Conservation (phyloP, 2,888 invertebrate genomes). For the Melanostoma mellinum region DNA sequence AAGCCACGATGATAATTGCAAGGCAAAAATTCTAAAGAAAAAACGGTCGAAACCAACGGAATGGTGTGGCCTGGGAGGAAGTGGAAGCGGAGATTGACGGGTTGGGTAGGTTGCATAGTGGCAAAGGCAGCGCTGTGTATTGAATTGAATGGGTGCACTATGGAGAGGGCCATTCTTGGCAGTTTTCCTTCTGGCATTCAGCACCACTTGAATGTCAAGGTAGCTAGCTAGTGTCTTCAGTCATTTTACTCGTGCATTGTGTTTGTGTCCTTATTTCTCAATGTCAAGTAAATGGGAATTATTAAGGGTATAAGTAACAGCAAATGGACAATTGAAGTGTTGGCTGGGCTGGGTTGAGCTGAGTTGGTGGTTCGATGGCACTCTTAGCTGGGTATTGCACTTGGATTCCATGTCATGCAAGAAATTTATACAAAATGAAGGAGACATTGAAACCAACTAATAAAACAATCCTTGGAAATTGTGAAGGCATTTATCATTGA, state of each 20-base stretch:
- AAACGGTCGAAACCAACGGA: not conserved
- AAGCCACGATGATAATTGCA: conserved; percentile 60
- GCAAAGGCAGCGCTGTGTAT: not conserved
- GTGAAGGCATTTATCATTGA: conserved; percentile 20
- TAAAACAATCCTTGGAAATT: conserved; percentile 12
- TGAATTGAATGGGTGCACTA: conserved; percentile 14
- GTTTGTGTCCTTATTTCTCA: conserved; percentile 48
- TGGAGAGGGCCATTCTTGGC: conserved; percentile 5
- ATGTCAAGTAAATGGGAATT: conserved; percentile 64
- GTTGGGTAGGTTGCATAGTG: too few species aligned
- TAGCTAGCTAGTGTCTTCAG: conserved; percentile 24
- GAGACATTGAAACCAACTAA: conserved; percentile 13
- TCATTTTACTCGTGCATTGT: conserved; percentile 1
- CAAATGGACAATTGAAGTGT: conserved; percentile 42
- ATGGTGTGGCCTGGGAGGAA: not conserved
- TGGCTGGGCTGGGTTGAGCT: not conserved
- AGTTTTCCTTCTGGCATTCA: conserved; percentile 18
- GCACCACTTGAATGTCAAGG: conserved; percentile 63
- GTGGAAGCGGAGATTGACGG: not conserved
- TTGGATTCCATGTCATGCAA: not conserved
- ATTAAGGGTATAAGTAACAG: conserved; percentile 50
- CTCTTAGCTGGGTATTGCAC: conserved; percentile 32
- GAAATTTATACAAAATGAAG: not conserved
- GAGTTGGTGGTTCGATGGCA: conserved; percentile 24
- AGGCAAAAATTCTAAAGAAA: conserved; percentile 44